Percentiles rank a stretch among this genome's conserved stretches.
Conservation (phyloP, 2,797 vertebrate genomes). For the Tangara arthus region DNA sequence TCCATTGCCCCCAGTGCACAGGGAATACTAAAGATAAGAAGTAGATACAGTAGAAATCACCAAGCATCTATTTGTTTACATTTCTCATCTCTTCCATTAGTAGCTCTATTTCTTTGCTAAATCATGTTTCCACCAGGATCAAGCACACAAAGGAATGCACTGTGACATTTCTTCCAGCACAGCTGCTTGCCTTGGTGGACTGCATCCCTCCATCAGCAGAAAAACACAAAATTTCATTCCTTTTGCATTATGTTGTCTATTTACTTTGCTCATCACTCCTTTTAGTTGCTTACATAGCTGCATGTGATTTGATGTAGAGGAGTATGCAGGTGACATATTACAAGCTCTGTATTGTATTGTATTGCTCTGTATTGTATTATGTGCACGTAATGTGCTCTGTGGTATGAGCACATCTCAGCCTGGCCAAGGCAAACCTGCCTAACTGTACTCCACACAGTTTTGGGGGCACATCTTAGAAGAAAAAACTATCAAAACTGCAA, state of each 20-base stretch:
- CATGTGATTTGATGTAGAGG: background rate
- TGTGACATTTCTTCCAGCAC: background rate
- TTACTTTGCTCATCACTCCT: background rate
- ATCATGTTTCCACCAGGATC: background rate
- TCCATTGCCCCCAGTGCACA: background rate
- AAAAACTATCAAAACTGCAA: background rate
- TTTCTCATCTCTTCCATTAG: background rate
- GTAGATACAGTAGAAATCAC: background rate
- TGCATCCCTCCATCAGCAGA: background rate
- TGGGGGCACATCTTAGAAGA: background rate
- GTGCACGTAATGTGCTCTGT: background rate
- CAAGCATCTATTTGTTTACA: background rate
- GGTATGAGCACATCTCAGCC: background rate
- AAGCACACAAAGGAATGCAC: background rate
- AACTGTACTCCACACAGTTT: background rate
- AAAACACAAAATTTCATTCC: background rate
- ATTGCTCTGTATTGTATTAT: background rate
- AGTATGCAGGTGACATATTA: fast-evolving
- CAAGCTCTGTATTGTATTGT: background rate
- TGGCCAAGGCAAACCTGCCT: background rate
- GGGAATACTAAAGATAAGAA: background rate
- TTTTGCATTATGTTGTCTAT: background rate
- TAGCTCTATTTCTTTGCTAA: background rate
- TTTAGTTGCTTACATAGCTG: background rate
- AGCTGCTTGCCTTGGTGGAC: background rate